Evolutionary conservation across 2,797 vertebrate species (phyloP).

Genomic region (Poecilia gillii): DNA sequence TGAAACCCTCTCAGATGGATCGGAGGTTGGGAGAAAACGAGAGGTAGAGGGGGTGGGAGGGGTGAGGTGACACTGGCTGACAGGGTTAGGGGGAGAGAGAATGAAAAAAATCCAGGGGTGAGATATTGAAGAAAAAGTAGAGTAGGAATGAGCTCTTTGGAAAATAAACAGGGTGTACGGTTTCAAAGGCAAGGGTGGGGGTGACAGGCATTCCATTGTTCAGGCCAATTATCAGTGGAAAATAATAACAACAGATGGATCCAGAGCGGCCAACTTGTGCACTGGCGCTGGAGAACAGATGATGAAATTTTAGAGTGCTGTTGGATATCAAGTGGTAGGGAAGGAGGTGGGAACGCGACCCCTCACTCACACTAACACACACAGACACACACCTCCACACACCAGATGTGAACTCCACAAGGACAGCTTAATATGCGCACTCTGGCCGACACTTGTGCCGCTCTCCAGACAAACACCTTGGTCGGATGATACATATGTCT

Average conservation of each 20-base stretch:
- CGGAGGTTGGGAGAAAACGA: constrained; percentile 49
- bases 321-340: constrained; percentile 54
- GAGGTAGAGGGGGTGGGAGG: not conserved
- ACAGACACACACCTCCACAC: constrained; percentile 61
- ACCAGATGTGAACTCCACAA: constrained; percentile 94
- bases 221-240: constrained; percentile 99
- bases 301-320: constrained; percentile 81
- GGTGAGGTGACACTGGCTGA: constrained; percentile 52
- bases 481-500: constrained; percentile 53
- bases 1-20: constrained; percentile 78
- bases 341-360: constrained; percentile 73
- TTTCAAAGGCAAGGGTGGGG: constrained; percentile 92
- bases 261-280: constrained; percentile 93
- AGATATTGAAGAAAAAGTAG: constrained; percentile 24
- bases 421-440: constrained; percentile 84
- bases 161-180: constrained; percentile 98
- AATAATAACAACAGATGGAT: constrained; percentile 99
- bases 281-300: constrained; percentile 86
- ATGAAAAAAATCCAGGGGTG: constrained; percentile 27
- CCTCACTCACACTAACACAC: constrained; percentile 31
- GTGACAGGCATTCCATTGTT: constrained; percentile 99
- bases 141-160: constrained; percentile 84
- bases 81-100: constrained; percentile 16
- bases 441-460: constrained; percentile 50
- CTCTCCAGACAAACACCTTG: constrained; percentile 30